Conservation (phyloP, 2,888 invertebrate species). For the Leptinotarsa peninsularis region DNA sequence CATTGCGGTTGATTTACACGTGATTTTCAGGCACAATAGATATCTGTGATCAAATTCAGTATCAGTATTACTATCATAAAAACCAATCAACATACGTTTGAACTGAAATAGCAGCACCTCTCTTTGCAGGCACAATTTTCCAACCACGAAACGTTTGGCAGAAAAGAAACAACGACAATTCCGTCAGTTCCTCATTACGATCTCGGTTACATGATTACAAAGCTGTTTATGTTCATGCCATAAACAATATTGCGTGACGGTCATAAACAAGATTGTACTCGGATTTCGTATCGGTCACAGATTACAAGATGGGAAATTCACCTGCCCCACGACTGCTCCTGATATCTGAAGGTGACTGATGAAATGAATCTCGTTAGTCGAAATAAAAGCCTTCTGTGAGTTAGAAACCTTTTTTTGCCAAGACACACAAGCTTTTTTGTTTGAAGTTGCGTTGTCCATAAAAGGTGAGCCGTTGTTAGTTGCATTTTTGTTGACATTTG, state of each 20-base stretch:
- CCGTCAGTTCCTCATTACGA: background rate
- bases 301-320: conserved; percentile 16
- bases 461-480: too few relatives aligned
- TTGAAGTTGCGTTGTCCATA: too few relatives aligned
- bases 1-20: too few relatives aligned
- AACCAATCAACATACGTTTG: too few relatives aligned
- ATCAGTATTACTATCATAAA: too few relatives aligned
- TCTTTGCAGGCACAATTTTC: too few relatives aligned
- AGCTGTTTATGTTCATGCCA: conserved; percentile 11
- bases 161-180: background rate
- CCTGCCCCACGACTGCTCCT: conserved; percentile 3
- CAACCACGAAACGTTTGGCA: too few relatives aligned
- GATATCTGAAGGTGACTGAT: background rate
- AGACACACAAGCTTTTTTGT: too few relatives aligned
- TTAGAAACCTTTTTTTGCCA: background rate
- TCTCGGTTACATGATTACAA: background rate
- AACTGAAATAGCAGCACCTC: too few relatives aligned
- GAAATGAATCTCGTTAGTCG: background rate
- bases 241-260: conserved; percentile 18
- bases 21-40: too few relatives aligned
- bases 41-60: too few relatives aligned
- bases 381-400: background rate
- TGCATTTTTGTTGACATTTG: too few relatives aligned
- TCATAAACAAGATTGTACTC: conserved; percentile 6
- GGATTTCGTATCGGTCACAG: conserved; percentile 14